Conservation (phyloP, 2,797 vertebrate species). For the Helicolenus hilgendorfi region DNA sequence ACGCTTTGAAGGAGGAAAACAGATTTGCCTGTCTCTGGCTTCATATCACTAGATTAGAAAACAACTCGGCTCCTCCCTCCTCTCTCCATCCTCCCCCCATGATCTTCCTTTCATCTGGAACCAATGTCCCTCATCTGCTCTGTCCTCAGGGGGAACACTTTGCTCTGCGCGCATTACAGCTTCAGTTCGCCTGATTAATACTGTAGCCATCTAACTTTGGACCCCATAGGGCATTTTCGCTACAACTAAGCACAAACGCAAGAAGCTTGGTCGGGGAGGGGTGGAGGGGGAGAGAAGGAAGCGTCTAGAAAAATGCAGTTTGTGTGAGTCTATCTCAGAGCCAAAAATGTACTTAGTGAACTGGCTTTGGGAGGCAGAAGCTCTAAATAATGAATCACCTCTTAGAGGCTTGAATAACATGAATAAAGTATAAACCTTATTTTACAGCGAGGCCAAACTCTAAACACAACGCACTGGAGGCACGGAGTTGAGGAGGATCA, state of each 20-base stretch:
- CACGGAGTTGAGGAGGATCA: slow-evolving; percentile 10
- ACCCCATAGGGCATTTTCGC: slow-evolving; percentile 70
- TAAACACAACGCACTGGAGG: slow-evolving; percentile 40
- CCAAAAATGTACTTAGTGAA: slow-evolving; percentile 88
- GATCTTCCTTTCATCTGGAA: slow-evolving; percentile 87
- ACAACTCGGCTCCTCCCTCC: slow-evolving; percentile 70
- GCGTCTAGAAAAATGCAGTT: slow-evolving; percentile 69
- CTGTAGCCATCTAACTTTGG: slow-evolving; percentile 79
- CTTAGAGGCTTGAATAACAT: slow-evolving; percentile 87
- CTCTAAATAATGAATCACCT: slow-evolving; percentile 86
- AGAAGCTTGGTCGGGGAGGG: slow-evolving; percentile 22
- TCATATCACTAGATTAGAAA: slow-evolving; percentile 80
- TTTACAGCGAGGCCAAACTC: slow-evolving; percentile 71
- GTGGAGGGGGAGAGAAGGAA: slow-evolving; percentile 26
- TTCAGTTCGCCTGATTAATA: slow-evolving; percentile 83
- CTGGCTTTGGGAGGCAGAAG: slow-evolving; percentile 81
- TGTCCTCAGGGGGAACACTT: slow-evolving; percentile 82
- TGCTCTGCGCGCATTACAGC: slow-evolving; percentile 78
- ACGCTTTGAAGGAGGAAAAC: slow-evolving; percentile 60
- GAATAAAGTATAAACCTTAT: slow-evolving; percentile 85
- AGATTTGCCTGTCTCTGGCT: slow-evolving; percentile 72
- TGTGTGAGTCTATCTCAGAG: slow-evolving; percentile 73
- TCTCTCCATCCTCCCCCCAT: slow-evolving; percentile 39
- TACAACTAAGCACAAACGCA: slow-evolving; percentile 70
- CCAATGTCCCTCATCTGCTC: slow-evolving; percentile 84